Conservation (phyloP, 2,888 invertebrate species). For the Dendrolimus pini region DNA sequence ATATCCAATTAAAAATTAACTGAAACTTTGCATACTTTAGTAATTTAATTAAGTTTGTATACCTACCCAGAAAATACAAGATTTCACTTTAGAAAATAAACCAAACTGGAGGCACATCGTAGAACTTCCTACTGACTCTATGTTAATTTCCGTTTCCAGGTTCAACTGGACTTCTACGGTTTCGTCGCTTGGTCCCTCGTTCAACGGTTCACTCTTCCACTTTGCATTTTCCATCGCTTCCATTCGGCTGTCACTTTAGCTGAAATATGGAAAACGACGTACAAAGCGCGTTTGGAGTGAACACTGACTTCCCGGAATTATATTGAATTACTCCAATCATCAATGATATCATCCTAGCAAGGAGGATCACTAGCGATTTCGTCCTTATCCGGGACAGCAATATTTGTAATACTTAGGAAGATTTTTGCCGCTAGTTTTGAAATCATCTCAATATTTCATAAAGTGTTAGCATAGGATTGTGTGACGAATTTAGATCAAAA, state of each 20-base stretch:
- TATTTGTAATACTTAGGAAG: slow-evolving; percentile 47
- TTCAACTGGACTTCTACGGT: slow-evolving; percentile 94
- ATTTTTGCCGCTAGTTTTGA: slow-evolving; percentile 53
- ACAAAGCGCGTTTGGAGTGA: slow-evolving; percentile 93
- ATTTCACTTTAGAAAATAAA: too few relatives aligned
- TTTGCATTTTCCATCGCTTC: slow-evolving; percentile 97
- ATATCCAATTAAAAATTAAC: too few relatives aligned
- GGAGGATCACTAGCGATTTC: slow-evolving; percentile 45
- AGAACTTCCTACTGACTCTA: too few relatives aligned
- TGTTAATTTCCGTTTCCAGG: slow-evolving; percentile 42
- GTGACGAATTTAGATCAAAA: slow-evolving; percentile 46
- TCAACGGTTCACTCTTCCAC: slow-evolving; percentile 93
- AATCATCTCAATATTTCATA: slow-evolving; percentile 50
- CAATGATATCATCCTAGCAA: slow-evolving; percentile 28
- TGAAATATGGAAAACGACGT: slow-evolving; percentile 97
- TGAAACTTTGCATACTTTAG: too few relatives aligned
- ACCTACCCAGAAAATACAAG: too few relatives aligned
- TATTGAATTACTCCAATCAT: slow-evolving; percentile 36
- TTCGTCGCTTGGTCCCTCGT: slow-evolving; percentile 95
- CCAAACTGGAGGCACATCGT: too few relatives aligned
- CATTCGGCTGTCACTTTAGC: slow-evolving; percentile 96
- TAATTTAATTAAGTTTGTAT: too few relatives aligned
- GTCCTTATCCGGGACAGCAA: slow-evolving; percentile 69
- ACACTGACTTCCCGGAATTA: slow-evolving; percentile 24
- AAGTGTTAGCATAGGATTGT: slow-evolving; percentile 46